Evolutionary conservation across 2,797 vertebrate species (phyloP).

Genomic region (Artibeus lituratus): DNA sequence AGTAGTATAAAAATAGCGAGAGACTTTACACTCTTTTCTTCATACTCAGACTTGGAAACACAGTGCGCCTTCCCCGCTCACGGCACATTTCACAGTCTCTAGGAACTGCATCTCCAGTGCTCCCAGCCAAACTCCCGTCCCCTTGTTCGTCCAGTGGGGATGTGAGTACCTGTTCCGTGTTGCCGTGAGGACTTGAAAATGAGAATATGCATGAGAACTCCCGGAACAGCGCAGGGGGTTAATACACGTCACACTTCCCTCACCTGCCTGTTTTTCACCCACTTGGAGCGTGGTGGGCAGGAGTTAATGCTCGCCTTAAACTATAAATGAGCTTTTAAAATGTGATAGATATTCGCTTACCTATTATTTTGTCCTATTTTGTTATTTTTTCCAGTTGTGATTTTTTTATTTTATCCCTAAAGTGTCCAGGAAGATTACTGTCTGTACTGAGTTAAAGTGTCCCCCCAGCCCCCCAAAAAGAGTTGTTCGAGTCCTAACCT

Average conservation of each 20-base stretch:
- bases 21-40: background rate
- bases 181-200: background rate
- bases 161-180: background rate
- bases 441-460: background rate
- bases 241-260: background rate
- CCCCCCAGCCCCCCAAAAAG: background rate
- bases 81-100: background rate
- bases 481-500: background rate
- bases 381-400: background rate
- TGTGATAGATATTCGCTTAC: background rate
- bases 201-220: background rate
- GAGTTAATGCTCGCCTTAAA: background rate
- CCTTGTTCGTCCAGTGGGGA: background rate
- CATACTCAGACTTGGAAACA: background rate
- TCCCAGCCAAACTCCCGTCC: background rate
- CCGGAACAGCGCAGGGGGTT: too few relatives aligned
- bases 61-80: background rate
- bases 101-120: background rate
- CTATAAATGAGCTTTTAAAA: constrained; percentile 16
- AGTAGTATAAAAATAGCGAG: constrained; percentile 12
- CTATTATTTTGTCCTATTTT: background rate
- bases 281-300: background rate
- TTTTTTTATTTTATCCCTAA: background rate
- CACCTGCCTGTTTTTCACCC: background rate
- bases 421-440: background rate